Base-by-base conservation (phyloP, 2,113 vertebrate species). In the Larimichthys crocea region DNA sequence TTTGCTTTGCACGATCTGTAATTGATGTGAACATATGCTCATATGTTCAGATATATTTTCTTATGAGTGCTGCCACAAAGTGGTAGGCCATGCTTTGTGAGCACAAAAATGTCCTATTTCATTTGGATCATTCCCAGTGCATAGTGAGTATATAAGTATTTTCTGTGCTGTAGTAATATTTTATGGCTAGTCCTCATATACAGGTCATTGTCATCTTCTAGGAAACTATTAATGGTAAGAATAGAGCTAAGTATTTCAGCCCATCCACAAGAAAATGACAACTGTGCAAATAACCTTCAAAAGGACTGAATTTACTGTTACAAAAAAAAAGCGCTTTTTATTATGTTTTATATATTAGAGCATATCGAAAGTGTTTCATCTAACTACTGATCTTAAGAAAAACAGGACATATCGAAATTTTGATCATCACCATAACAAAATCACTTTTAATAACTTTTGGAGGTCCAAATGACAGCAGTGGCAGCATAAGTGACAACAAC, bases 1-100 rank as follows among this genome's bases (percentile, higher is more conserved):
- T 84, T 85, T 91, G 69, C 85, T 87, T 83, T 89, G 71, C 88
- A 82, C 67, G 64, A 80, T 85, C 80, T 88, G 86, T 90, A 89
- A 92, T 87, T 92, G 84, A 88, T 89, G 84, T 74, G 89, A 92
- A 84, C 85, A 92, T 85, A 91, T 87, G 86, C 79, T 90, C 85
- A 92, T 85, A 91, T 87, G 86, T 76, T 90, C 76, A 78, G 77
- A 81, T 86, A 84, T 84, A 88, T 83, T 90, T 86, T 74, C 83
- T 83, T 83, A 82, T 35, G 49, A 86, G 48, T 70, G 83, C 86
- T 83, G 81, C 73, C 49, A 82, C 82, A 81, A 84, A 85, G 83
- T 75, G 70, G 44, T 76, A 70, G 44, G 42, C 76, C 56, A 57
- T 67, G 86, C 89, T 87, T 82, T 84, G 82, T 75, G 82, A 90